Conservation (phyloP, 2,113 vertebrate genomes). For the Corydoras maculifer region DNA sequence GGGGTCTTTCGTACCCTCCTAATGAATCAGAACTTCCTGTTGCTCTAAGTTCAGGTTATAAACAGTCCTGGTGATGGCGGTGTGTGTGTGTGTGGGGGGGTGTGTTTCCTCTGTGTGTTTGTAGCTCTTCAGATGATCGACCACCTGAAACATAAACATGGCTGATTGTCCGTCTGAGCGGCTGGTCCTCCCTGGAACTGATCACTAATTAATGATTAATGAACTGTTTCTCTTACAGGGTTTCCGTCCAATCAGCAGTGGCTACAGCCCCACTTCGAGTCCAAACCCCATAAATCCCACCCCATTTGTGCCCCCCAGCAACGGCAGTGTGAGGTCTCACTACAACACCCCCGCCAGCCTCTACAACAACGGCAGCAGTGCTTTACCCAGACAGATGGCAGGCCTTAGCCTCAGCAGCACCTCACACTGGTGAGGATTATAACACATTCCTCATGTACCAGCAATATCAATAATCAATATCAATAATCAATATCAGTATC, state of each 20-base stretch:
- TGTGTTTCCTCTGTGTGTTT: too few relatives aligned
- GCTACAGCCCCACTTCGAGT: constrained; percentile 57
- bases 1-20: too few relatives aligned
- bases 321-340: constrained; percentile 63
- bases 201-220: not conserved
- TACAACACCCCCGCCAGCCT: constrained; percentile 73
- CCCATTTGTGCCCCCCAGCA: constrained; percentile 47
- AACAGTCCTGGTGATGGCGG: too few relatives aligned
- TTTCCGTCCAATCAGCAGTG: constrained; percentile 68
- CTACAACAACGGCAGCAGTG: constrained; percentile 68
- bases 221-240: constrained; percentile 61
- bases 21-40: too few relatives aligned
- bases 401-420: constrained; percentile 72
- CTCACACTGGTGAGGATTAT: constrained; percentile 69
- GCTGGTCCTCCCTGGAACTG: too few relatives aligned
- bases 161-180: too few relatives aligned
- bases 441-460: not conserved
- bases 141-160: too few relatives aligned
- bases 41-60: too few relatives aligned
- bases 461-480: too few relatives aligned
- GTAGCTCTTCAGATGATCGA: too few relatives aligned
- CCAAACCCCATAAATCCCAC: constrained; percentile 41
- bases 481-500: too few relatives aligned
- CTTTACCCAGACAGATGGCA: constrained; percentile 75
- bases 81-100: too few relatives aligned